These are phyloP conservation scores for Drosophila macrospina DNA, from an alignment of 2,888 invertebrate genomes.

Conservation along the genomic window DNA sequence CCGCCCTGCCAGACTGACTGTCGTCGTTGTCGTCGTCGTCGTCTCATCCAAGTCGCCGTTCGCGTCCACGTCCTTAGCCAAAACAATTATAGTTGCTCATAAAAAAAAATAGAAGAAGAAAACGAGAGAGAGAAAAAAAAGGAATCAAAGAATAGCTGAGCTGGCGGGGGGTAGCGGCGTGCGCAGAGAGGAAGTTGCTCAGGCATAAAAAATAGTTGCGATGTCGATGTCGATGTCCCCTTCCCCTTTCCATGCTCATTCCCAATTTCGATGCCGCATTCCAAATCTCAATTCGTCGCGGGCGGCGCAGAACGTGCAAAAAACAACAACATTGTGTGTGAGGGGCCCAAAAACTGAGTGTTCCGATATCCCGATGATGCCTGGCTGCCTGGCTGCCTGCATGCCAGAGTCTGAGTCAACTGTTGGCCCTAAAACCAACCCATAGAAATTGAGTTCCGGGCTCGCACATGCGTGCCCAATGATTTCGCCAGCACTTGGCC, in stretches of 20 bases:
- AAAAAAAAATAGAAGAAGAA: slow-evolving; percentile 31
- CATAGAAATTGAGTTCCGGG: slow-evolving; percentile 31
- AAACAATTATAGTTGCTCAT: slow-evolving; percentile 61
- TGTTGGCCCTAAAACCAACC: neutral
- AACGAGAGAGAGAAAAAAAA: neutral
- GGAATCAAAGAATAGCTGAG: slow-evolving; percentile 6
- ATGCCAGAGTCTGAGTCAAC: slow-evolving; percentile 23
- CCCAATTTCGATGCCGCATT: slow-evolving; percentile 46
- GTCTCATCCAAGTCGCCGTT: slow-evolving; percentile 27
- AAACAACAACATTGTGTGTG: slow-evolving; percentile 61
- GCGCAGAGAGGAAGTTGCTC: slow-evolving; percentile 48
- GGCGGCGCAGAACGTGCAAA: slow-evolving; percentile 71
- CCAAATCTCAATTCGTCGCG: slow-evolving; percentile 64
- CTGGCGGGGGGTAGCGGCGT: slow-evolving; percentile 16
- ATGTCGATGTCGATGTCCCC: slow-evolving; percentile 28
- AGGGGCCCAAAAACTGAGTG: slow-evolving; percentile 15
- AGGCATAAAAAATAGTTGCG: slow-evolving; percentile 65
- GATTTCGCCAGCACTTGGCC: slow-evolving; percentile 43
- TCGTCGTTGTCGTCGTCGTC: slow-evolving; percentile 55
- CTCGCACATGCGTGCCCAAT: slow-evolving; percentile 71
- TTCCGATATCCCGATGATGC: neutral
- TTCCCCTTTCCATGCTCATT: slow-evolving; percentile 3
- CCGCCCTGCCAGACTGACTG: slow-evolving; percentile 74
- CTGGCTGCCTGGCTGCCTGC: neutral
- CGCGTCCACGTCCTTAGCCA: slow-evolving; percentile 48